Conservation (phyloP, 2,113 vertebrate genomes). For the Puntigrus tetrazona region DNA sequence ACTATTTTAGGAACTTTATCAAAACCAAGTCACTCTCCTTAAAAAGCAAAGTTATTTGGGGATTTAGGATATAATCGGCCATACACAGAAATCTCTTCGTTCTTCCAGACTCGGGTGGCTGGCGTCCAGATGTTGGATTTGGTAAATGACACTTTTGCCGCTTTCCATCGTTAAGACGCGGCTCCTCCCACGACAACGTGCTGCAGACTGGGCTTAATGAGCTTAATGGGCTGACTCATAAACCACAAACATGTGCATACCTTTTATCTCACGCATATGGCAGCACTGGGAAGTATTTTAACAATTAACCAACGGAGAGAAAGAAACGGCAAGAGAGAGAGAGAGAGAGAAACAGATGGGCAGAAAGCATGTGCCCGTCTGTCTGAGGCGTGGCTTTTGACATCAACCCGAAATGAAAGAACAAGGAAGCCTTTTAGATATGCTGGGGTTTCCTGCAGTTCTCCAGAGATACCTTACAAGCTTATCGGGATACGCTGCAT, state of each 20-base stretch:
- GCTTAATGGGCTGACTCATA: slow-evolving; percentile 36
- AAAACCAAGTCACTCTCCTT: not conserved
- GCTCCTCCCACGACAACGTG: slow-evolving; percentile 1
- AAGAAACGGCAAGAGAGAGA: slow-evolving; percentile 2
- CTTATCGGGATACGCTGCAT: not conserved
- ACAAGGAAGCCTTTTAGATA: not conserved
- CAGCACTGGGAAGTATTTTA: not conserved
- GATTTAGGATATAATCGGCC: slow-evolving; percentile 2
- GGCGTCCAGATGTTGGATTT: slow-evolving; percentile 54
- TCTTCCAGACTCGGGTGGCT: slow-evolving; percentile 2
- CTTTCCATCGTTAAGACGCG: slow-evolving; percentile 53
- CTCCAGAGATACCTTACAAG: not conserved
- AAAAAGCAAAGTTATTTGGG: not conserved
- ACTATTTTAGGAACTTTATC: not conserved
- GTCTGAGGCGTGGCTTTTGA: not conserved
- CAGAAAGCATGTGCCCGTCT: not conserved
- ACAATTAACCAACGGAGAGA: slow-evolving; percentile 20
- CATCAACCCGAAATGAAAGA: not conserved
- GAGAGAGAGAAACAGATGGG: not conserved
- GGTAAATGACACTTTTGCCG: slow-evolving; percentile 11
- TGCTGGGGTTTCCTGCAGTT: not conserved
- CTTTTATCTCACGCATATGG: slow-evolving; percentile 40
- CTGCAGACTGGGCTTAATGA: slow-evolving; percentile 5
- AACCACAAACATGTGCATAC: slow-evolving; percentile 58
- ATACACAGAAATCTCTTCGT: not conserved